These are phyloP conservation scores for Ctenomys sociabilis DNA, from an alignment of 2,113 vertebrate genomes.

Conservation along the genomic window DNA sequence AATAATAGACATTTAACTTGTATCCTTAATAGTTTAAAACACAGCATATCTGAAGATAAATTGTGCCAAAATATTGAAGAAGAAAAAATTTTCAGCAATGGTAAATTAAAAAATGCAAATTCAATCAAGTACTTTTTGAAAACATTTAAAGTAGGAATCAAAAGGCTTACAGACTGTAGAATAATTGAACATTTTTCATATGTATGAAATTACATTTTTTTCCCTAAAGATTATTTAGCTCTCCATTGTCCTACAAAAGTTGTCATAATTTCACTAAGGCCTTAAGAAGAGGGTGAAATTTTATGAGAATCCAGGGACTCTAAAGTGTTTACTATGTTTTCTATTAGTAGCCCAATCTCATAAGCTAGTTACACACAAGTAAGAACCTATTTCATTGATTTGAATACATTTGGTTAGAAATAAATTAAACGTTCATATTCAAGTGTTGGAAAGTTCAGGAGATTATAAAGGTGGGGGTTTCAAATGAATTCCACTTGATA, in stretches of 20 bases:
- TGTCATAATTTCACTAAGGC: neutral
- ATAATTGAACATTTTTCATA: neutral
- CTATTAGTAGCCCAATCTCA: neutral
- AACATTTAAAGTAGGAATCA: neutral
- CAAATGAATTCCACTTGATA: neutral
- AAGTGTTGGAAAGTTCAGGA: neutral
- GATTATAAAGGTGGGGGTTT: neutral
- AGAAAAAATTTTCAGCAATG: neutral
- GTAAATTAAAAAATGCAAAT: neutral
- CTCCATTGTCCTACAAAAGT: neutral
- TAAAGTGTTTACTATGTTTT: neutral
- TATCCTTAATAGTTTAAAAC: neutral
- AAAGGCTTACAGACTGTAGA: neutral
- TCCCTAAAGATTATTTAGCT: neutral
- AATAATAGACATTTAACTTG: neutral
- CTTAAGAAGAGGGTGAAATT: neutral
- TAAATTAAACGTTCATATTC: neutral
- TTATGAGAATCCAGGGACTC: neutral
- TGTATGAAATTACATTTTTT: neutral
- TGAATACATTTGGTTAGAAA: neutral
- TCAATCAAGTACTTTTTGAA: neutral
- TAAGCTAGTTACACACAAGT: neutral
- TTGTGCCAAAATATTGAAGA: neutral
- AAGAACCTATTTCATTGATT: neutral
- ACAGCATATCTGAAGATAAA: neutral